Evolutionary conservation across 2,797 vertebrate genomes (phyloP), one percentile per base, ranked within the genome.

Genomic region (Streptopelia turtur): DNA sequence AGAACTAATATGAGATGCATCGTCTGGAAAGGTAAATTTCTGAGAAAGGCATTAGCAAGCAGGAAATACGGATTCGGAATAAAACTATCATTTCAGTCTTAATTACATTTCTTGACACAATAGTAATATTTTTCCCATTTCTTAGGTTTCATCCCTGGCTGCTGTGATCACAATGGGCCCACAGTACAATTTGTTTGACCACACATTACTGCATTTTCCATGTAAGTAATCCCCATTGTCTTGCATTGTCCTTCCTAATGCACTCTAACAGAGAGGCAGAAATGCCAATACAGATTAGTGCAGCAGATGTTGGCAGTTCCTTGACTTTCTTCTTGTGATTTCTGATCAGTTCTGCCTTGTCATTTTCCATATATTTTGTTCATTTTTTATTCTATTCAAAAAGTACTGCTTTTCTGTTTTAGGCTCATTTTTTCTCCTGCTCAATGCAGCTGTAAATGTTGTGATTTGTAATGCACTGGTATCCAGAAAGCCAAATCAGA

Each of bases 71-170:
- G 25, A 87, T 80, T 87, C 64, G 75, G 79, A 79, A 84, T 68
- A 84, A 87, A 90, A 93, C 4, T 0, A 50, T 82, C 24, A 50
- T 84, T 37, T 61, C 61, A 70, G 52, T 23, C 41, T 90, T 92
- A 94, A 94, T 94, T 93, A 76, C 24, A 79, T 80, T 65, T 85
- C 90, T 95, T 93, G n/a, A 91, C 49, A 87, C 35, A 79, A 87
- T 43, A 65, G 56, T 68, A 94, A 85, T 94, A 93, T 80, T 83
- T 45, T 66, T 41, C 18, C 31, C 12, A 75, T 86, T 79, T 94
- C 55, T 89, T 63, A 80, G 28, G 43, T 84, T 82, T 96, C 84
- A 70, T 41, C 66, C 53, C 82, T 94, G 80, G 74, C n/a, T 95
- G 41, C n/a, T 80, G 39, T 0, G 0, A 78, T 83, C 56, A 74